These are phyloP conservation scores for Menura novaehollandiae DNA, from an alignment of 2,113 vertebrate genomes.

Conservation along the genomic window DNA sequence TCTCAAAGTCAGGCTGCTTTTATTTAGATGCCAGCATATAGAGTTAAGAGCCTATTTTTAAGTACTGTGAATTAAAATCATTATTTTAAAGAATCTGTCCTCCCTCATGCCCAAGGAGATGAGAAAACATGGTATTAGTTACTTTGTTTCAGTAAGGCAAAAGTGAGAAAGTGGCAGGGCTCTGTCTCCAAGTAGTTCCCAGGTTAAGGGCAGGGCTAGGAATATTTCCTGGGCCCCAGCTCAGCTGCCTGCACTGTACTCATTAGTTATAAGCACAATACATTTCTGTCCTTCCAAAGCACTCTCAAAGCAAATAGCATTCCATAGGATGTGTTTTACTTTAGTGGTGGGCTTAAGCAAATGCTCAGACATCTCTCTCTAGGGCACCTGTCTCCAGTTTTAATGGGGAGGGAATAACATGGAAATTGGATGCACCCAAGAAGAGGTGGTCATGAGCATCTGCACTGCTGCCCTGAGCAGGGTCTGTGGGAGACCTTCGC, in stretches of 20 bases:
- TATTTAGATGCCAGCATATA: conserved; percentile 59
- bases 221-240: neutral
- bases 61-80: conserved; percentile 48
- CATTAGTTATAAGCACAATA: neutral
- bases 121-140: neutral
- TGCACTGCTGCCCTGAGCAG: neutral
- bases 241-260: neutral
- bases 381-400: neutral
- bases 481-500: neutral
- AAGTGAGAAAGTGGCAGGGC: neutral
- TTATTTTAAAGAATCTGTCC: conserved; percentile 60
- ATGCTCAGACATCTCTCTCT: neutral
- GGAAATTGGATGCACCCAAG: neutral
- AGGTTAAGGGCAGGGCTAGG: neutral
- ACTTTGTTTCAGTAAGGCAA: neutral
- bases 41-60: conserved; percentile 62
- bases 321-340: neutral
- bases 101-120: neutral
- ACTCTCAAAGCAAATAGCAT: neutral
- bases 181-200: neutral
- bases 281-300: neutral
- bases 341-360: neutral
- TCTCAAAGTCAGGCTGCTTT: conserved; percentile 66
- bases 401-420: neutral
- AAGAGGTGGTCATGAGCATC: neutral